Base-by-base conservation (phyloP, 2,113 vertebrate species). In the Abramis brama region DNA sequence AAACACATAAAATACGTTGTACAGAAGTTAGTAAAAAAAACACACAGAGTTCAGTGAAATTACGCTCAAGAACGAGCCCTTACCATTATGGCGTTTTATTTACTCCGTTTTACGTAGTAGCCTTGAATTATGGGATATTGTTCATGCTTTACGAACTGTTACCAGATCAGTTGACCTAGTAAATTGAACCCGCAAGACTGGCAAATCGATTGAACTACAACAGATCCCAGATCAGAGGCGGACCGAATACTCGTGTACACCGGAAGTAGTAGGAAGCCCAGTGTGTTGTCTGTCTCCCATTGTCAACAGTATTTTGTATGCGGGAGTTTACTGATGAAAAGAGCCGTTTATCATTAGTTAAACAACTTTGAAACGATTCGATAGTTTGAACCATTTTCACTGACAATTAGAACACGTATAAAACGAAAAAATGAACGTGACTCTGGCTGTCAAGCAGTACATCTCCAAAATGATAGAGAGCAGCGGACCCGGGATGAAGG, bases 401-500 rank as follows among this genome's bases (percentile, higher is more conserved):
- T 52, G 27, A 36, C 45, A 30, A 4, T 8, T 9, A 21, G 47
- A 55, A 11, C 15, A 30, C 15, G 8, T 15, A 33, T 43, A 33
- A 66, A 55, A 74, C 52, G 27, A 64, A 88, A 89, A 77, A 90
- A 99, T 99, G 98, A 98, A 99, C 87, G 97, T 97, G 89, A 97
- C 97, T 79, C 93, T 98, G 36, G 98, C 97, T 0, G 97, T 99
- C 62, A 98, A 97, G 90, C 97, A 99, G 87, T 99, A 99, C 89
- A 88, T 99, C 88, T 96, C 96, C 75, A 98, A 96, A 89, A 99
- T 99, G 97, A 98, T 99, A 87, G 97, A 98, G 90, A 97, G 93
- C 95, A 98, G 96, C 90, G 98, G 98, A 1, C 94, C 98, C 0
- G 97, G 98, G 4, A 99, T 99, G 98, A 99, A 99, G 90, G 97